Evolutionary conservation across 2,888 invertebrate species (phyloP).

Genomic region (Octodonta nipae): DNA sequence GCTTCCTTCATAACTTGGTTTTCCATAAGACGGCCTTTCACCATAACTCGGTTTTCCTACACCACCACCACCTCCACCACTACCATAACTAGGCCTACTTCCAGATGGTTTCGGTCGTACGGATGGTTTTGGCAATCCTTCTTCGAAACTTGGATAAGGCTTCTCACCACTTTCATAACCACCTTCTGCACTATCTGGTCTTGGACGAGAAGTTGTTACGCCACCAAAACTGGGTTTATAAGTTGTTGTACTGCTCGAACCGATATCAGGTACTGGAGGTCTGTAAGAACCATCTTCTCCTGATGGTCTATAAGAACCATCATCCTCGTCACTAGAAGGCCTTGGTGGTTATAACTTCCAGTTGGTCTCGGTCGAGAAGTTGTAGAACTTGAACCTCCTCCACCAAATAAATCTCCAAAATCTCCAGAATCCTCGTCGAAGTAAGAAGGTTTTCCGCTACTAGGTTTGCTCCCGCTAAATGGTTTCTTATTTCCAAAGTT

Average conservation of each 20-base stretch:
- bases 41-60: too few species aligned
- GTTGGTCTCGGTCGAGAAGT: conserved; percentile 7
- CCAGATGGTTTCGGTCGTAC: conserved; percentile 7
- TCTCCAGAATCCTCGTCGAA: conserved; percentile 6
- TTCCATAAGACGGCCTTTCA: too few species aligned
- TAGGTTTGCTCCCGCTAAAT: conserved; percentile 2
- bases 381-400: conserved; percentile 7
- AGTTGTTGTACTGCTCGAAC: conserved; percentile 6
- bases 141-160: conserved; percentile 10
- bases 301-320: conserved; percentile 19
- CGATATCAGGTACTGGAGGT: too few species aligned
- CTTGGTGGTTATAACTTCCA: conserved; percentile 5
- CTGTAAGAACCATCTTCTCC: conserved; percentile 17
- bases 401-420: conserved; percentile 7
- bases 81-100: too few species aligned
- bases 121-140: conserved; percentile 3
- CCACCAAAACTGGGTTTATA: conserved; percentile 10
- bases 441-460: conserved; percentile 4
- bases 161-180: conserved; percentile 4
- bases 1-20: too few species aligned
- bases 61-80: too few species aligned
- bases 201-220: conserved; percentile 1
- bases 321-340: conserved; percentile 12
- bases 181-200: background rate
- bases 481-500: background rate